Evolutionary conservation across 2,888 invertebrate genomes (phyloP), one percentile per base, ranked within the genome.

Genomic region (Lottia gigantea): DNA sequence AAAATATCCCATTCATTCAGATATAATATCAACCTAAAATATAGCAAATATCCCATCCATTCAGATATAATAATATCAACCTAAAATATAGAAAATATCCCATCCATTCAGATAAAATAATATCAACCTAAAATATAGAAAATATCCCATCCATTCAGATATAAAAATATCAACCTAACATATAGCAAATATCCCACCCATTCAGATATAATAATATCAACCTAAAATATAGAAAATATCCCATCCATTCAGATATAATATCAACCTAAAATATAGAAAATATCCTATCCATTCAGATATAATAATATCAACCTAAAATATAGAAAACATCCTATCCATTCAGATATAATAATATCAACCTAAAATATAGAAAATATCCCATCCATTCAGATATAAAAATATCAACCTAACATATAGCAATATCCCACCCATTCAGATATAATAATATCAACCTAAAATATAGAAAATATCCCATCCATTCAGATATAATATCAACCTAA

Each of bases 281-380:
- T 98, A 98, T 0, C 98, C 98, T 98, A 98, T 98, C 97, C 97
- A 98, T 88, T 98, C 98, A 0, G 97, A 97, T 2, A 98, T 93
- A 78, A 98, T 95, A 7, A 97, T 92, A 88, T 98, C 97, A 23
- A 90, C 88, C 82, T 85, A 75, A 19, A 65, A 46, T 49, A 49
- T 19, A 49, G 19, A 19, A 49, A 49, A 49, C 16, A 19, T 49
- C 19, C 49, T 0, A 49, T 3, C 49, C 19, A 19, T 19, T 19
- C 49, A n/a, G 19, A 49, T 49, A 49, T 49, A 19, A 49, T 19
- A 31, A 31, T 31, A 31, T 31, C 31, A 31, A 31, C 31, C 31
- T 31, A 31, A 31, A 31, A 31, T 31, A 31, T 31, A 31, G 31
- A 31, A 31, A 31, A 31, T 31, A 31, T 31, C 31, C 31, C 31